Evolutionary conservation across 1,140 invertebrate genomes (phyloP).

Genomic region (Anastrepha obliqua): DNA sequence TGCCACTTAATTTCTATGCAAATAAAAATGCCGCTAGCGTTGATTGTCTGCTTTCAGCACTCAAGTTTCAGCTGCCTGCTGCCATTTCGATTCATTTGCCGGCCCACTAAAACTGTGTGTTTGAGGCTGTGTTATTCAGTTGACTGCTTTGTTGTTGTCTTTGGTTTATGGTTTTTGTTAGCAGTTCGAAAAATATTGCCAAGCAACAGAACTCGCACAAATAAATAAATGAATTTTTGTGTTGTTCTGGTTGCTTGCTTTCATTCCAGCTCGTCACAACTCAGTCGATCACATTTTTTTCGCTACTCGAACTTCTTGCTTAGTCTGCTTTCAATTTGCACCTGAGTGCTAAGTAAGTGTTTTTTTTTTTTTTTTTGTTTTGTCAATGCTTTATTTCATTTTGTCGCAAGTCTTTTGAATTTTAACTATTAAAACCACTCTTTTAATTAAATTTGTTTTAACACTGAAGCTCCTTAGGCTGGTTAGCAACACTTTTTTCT

Average conservation of each 20-base stretch:
- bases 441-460: neutral
- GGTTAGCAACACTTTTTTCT: slow-evolving; percentile 20
- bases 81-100: neutral
- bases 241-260: slow-evolving; percentile 30
- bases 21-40: neutral
- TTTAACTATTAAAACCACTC: neutral
- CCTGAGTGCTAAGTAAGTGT: slow-evolving; percentile 47
- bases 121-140: neutral
- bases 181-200: neutral
- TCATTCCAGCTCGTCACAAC: neutral
- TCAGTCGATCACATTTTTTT: slow-evolving; percentile 37
- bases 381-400: slow-evolving; percentile 21
- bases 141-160: slow-evolving; percentile 24
- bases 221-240: neutral
- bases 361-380: slow-evolving; percentile 23
- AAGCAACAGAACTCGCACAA: slow-evolving; percentile 17
- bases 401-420: neutral
- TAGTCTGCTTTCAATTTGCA: slow-evolving; percentile 54
- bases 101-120: neutral
- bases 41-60: neutral
- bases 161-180: neutral
- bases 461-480: neutral
- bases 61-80: neutral
- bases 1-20: neutral
- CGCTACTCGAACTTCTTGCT: slow-evolving; percentile 8